A percentile compares a stretch with the other conserved stretches of the same genome.
These are phyloP conservation scores for Gymnarchus niloticus DNA, from an alignment of 2,113 vertebrate genomes.

Conservation along the genomic window DNA sequence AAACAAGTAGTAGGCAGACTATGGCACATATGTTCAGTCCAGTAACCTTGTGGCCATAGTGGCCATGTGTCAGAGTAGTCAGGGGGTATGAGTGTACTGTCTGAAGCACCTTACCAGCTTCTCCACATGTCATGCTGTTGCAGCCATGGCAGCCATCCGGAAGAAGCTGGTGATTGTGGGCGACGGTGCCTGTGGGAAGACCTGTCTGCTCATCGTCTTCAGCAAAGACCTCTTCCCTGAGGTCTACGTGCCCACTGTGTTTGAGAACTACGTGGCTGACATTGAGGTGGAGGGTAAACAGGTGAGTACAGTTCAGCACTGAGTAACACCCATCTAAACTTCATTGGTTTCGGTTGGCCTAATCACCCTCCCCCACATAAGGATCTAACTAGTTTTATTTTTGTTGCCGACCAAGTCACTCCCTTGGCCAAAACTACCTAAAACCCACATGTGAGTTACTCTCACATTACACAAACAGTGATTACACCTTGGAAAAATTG, in stretches of 20 bases:
- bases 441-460: not conserved
- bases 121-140: slow-evolving; percentile 24
- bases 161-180: slow-evolving; percentile 99
- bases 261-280: slow-evolving; percentile 98
- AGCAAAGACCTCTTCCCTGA: slow-evolving; percentile 99
- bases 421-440: not conserved
- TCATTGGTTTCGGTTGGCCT: not conserved
- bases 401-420: not conserved
- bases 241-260: slow-evolving; percentile 95
- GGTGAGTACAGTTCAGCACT: slow-evolving; percentile 52
- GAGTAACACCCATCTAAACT: not conserved
- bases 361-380: not conserved
- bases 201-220: slow-evolving; percentile 95
- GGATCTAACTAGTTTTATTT: not conserved
- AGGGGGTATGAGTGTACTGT: not conserved
- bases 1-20: no score
- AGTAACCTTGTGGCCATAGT: not conserved
- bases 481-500: not conserved
- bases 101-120: not conserved
- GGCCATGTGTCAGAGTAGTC: no score
- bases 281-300: slow-evolving; percentile 96
- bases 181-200: slow-evolving; percentile 97
- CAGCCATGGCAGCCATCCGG: slow-evolving; percentile 96
- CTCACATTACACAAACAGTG: not conserved
- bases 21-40: not conserved